These are phyloP conservation scores for Brienomyrus brachyistius DNA, from an alignment of 2,113 vertebrate species.

Conservation along the genomic window DNA sequence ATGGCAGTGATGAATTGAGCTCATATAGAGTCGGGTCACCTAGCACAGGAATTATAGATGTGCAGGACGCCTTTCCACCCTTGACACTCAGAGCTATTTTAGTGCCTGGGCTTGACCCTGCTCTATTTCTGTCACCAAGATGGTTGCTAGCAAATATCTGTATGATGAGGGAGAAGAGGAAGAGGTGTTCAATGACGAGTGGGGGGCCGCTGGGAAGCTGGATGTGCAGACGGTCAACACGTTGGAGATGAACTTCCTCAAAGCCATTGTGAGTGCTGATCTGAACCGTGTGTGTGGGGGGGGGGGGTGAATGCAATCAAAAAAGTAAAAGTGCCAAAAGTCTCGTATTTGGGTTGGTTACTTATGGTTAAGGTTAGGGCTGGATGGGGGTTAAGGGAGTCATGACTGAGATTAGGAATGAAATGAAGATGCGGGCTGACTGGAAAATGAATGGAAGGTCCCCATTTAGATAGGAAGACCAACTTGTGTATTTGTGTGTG, in stretches of 20 bases:
- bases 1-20: not conserved
- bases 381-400: too few relatives aligned
- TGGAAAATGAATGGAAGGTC: too few relatives aligned
- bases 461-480: too few relatives aligned
- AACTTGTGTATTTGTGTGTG: not conserved
- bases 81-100: not conserved
- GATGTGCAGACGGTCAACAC: constrained; percentile 87
- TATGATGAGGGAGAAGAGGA: constrained; percentile 98
- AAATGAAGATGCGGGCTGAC: too few relatives aligned
- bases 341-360: too few relatives aligned
- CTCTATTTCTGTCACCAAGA: constrained; percentile 54
- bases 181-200: constrained; percentile 95
- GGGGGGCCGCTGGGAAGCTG: constrained; percentile 90
- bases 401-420: too few relatives aligned
- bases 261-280: constrained; percentile 77
- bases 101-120: not conserved
- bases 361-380: too few relatives aligned
- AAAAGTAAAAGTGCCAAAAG: too few relatives aligned
- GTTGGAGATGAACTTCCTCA: constrained; percentile 91
- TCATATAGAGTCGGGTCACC: not conserved
- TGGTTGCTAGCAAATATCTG: constrained; percentile 98
- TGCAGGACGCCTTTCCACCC: not conserved
- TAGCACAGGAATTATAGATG: not conserved
- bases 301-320: not conserved
- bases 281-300: not conserved